phyloP scores from a whole-genome alignment of 2,888 invertebrate genomes.

The Temnothorax ravouxi region DNA sequence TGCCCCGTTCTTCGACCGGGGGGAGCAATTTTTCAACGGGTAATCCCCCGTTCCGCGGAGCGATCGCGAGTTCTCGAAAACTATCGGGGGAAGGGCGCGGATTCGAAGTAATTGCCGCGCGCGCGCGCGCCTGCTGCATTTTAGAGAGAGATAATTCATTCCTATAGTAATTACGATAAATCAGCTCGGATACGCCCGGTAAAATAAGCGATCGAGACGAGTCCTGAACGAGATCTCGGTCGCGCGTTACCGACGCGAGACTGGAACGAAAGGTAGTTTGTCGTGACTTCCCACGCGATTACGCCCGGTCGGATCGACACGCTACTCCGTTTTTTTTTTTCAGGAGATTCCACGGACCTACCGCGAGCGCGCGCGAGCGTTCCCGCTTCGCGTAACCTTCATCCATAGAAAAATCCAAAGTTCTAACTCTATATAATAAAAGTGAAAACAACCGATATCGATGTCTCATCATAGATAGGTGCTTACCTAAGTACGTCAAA shows the following conservation, averaged over 20 bases:
- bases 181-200: constrained; percentile 40
- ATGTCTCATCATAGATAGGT: not conserved
- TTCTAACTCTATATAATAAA: not conserved
- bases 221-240: constrained; percentile 38
- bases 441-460: not conserved
- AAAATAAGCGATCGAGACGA: constrained; percentile 24
- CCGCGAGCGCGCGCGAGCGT: constrained; percentile 15
- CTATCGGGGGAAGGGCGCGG: not conserved
- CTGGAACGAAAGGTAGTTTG: constrained; percentile 56
- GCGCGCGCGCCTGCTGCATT: not conserved
- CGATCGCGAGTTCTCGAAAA: constrained; percentile 38
- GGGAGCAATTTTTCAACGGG: constrained; percentile 48
- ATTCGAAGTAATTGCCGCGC: constrained; percentile 30
- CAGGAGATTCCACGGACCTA: constrained; percentile 2
- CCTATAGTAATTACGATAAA: constrained; percentile 46
- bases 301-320: constrained; percentile 52
- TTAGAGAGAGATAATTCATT: constrained; percentile 34
- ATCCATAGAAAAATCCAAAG: not conserved
- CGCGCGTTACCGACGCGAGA: constrained; percentile 47
- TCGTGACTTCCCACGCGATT: constrained; percentile 59
- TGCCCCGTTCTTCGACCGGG: not conserved
- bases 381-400: not conserved
- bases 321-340: constrained; percentile 34
- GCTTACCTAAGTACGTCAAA: not conserved
- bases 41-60: constrained; percentile 26